Evolutionary conservation across 2,888 invertebrate species (phyloP).

Genomic region (Blera fallax): DNA sequence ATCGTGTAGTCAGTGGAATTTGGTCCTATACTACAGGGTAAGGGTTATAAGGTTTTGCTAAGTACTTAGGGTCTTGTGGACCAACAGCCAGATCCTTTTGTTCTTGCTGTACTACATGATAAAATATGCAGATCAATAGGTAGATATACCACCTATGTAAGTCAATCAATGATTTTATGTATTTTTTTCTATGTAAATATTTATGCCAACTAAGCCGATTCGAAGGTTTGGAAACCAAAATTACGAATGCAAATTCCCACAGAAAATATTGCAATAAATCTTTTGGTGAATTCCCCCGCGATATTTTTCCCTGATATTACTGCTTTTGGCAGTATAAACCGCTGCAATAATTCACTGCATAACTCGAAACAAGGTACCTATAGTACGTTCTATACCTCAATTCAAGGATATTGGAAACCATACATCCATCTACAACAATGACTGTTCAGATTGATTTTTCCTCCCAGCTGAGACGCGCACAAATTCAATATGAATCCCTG

Average conservation of each 20-base stretch:
- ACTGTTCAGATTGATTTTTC: conserved; percentile 45
- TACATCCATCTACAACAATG: conserved; percentile 11
- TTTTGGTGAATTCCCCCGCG: not conserved
- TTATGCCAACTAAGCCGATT: too few species aligned
- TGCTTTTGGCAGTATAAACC: conserved; percentile 5
- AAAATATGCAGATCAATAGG: too few species aligned
- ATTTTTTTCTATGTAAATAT: too few species aligned
- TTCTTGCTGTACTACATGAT: too few species aligned
- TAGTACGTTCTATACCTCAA: not conserved
- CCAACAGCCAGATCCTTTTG: too few species aligned
- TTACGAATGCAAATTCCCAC: conserved; percentile 20
- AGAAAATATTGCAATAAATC: conserved; percentile 30
- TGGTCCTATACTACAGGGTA: too few species aligned
- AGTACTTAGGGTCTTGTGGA: too few species aligned
- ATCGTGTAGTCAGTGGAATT: too few species aligned
- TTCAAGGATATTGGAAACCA: not conserved
- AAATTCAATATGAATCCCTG: conserved; percentile 56
- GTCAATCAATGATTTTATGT: too few species aligned
- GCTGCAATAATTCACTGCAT: conserved; percentile 20
- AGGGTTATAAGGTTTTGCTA: too few species aligned
- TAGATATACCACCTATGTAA: too few species aligned
- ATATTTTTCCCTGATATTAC: not conserved
- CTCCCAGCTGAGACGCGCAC: conserved; percentile 17
- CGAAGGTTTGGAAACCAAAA: not conserved
- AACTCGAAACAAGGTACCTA: not conserved